phyloP scores from a whole-genome alignment of 2,113 vertebrate genomes.

The Procapra przewalskii region DNA sequence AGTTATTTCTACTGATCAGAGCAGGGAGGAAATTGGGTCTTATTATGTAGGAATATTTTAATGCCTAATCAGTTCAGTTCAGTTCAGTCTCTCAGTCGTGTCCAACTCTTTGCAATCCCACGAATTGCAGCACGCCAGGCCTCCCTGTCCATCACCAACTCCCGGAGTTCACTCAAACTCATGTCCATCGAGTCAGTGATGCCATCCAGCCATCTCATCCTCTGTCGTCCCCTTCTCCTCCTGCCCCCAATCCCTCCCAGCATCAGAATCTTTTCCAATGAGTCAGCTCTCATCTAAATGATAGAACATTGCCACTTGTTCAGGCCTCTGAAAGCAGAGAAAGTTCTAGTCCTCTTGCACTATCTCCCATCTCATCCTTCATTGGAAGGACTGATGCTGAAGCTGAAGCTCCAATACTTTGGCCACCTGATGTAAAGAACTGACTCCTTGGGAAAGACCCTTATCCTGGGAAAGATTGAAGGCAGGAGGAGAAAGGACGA shows the following conservation, averaged over 20 bases:
- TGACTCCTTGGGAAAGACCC: neutral
- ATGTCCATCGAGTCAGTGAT: no score
- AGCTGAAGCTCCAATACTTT: neutral
- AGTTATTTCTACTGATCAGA: neutral
- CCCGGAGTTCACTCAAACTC: no score
- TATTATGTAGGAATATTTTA: constrained; percentile 10
- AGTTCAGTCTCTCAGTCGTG: no score
- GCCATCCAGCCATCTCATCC: no score
- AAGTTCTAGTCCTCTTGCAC: neutral
- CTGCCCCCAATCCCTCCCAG: no score
- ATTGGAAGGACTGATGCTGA: neutral
- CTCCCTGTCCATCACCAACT: no score
- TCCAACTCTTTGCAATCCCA: no score
- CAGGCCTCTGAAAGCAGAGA: neutral
- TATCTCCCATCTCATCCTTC: neutral
- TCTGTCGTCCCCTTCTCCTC: no score
- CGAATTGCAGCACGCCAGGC: no score
- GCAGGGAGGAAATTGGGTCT: neutral
- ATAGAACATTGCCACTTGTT: neutral
- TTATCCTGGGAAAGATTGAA: neutral
- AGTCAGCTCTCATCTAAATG: neutral
- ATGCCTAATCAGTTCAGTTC: neutral
- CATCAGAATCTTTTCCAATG: no score
- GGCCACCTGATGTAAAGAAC: neutral
- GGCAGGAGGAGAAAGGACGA: neutral